Base-by-base conservation (phyloP, 2,113 vertebrate species). In the Forbesichthys agassizii region DNA sequence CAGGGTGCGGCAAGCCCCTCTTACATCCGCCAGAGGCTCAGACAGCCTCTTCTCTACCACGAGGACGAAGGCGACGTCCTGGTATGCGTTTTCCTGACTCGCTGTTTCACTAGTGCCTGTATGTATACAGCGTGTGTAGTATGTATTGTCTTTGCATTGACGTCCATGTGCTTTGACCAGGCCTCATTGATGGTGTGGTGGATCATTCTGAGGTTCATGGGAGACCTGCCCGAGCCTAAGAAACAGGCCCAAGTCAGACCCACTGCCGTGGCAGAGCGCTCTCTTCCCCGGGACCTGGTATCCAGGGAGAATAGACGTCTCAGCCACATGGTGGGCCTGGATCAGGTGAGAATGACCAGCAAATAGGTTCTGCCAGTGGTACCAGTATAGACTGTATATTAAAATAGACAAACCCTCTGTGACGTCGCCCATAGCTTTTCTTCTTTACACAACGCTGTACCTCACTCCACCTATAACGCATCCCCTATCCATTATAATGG, bases 181-280 rank as follows among this genome's bases (percentile, higher is more conserved):
- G 94, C 94, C 1, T 96, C 96, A 0, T 69, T 96, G 18, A 92
- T 92, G 0, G 89, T 98, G 51, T 99, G 98, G 97, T 93, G 88
- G 83, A 88, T 96, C 79, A 96, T 99, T 81, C 84, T 98, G 86
- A 93, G 96, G 79, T 99, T 99, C 89, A 97, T 98, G 96, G 98
- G 97, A 5, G 97, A 98, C 68, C 91, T 98, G 11, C 95, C 96
- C 0, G 98, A 99, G 74, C 96, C 95, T 7, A 89, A 85, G 67
- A 87, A 91, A n/a, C 91, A 86, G 64, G 70, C 90, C 54, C 88
- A 74, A 61, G 77, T 60, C 18, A 64, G 54, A 14, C 61, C 55
- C 58, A 3, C 20, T 16, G 11, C 66, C 8, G n/a, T 11, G 14
- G 66, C 69, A 33, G 84, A 85, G 4, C 74, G 61, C 27, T 60